Base-by-base conservation (phyloP, 1,140 invertebrate genomes). In the Araneus ventricosus region DNA sequence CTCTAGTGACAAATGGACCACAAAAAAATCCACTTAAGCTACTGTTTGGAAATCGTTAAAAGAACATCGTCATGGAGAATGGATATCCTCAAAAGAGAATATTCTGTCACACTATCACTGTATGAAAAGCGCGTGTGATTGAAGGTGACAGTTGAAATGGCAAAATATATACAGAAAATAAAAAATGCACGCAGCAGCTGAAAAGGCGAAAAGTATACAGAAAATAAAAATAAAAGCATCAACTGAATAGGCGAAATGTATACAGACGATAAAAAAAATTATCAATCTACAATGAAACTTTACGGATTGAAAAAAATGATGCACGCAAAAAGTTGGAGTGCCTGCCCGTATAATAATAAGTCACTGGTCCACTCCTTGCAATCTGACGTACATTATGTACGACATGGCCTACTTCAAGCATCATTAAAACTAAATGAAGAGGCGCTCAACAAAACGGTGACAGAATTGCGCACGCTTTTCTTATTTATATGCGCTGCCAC, bases 351-450 rank as follows among this genome's bases (percentile, higher is more conserved):
- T 88, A 88, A 88, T 67, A 88, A 88, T 67, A 86, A 86, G 45
- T 86, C 84, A 57, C 27, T 88, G 22, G 63, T 88, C 87, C 87
- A 88, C 87, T 84, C 82, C 82, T 27, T 57, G 4, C 22, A 61
- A 87, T 37, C 34, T 88, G 63, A 88, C 87, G 61, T 75, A 27
- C 63, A 45, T 88, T 88, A 88, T 88, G 39, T 75, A 70, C 17
- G 67, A 45, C 87, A 88, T 88, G 87, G 61, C 87, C 87, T 88
- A 88, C 87, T 88, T 88, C 61, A 41, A 27, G 22, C 87, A 75
- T 45, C 85, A 87, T 87, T 87, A 88, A 70, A 88, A 88, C 27
- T 67, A 88, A 88, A 88, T 24, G 39, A 88, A 70, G 34, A 67
- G 59, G 61, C 63, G 59, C 87, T 45, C 59, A 63, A 52, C 41